Percentiles rank a stretch among this genome's conserved stretches.
These are phyloP conservation scores for Alca torda DNA, from an alignment of 2,797 vertebrate genomes.

Conservation along the genomic window DNA sequence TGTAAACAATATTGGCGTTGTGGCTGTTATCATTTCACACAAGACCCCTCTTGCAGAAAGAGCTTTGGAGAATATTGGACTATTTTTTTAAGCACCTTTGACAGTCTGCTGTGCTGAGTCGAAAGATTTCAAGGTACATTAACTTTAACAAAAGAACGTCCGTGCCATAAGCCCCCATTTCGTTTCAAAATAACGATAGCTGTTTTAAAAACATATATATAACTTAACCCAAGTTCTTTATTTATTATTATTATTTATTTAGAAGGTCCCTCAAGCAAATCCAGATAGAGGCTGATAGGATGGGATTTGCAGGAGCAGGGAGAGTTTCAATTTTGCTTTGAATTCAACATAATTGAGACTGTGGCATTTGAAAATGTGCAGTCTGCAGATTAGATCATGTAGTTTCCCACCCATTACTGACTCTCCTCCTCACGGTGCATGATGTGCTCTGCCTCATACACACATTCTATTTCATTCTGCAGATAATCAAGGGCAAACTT, in stretches of 20 bases:
- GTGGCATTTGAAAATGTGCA: slow-evolving; percentile 66
- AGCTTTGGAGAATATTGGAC: slow-evolving; percentile 61
- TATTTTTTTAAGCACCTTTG: slow-evolving; percentile 67
- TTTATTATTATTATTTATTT: slow-evolving; percentile 65
- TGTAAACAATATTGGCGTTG: slow-evolving; percentile 63
- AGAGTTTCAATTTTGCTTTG: slow-evolving; percentile 56
- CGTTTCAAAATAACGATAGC: slow-evolving; percentile 25
- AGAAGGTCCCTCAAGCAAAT: slow-evolving; percentile 48
- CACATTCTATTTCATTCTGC: slow-evolving; percentile 64
- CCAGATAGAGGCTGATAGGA: slow-evolving; percentile 42
- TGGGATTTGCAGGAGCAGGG: slow-evolving; percentile 43
- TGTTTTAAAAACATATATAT: slow-evolving; percentile 45
- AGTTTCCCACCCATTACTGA: slow-evolving; percentile 66
- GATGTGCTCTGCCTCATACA: slow-evolving; percentile 29
- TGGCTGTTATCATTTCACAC: slow-evolving; percentile 66
- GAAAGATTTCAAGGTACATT: slow-evolving; percentile 69
- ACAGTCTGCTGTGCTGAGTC: slow-evolving; percentile 56
- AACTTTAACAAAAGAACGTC: slow-evolving; percentile 68
- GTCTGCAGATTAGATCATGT: slow-evolving; percentile 61
- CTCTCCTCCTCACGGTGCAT: not conserved
- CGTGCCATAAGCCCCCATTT: slow-evolving; percentile 42
- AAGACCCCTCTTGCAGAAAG: slow-evolving; percentile 58
- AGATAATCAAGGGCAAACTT: slow-evolving; percentile 76
- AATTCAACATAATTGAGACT: slow-evolving; percentile 62
- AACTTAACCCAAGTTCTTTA: slow-evolving; percentile 50